Evolutionary conservation across 2,113 vertebrate genomes (phyloP).

Genomic region (Sylvia atricapilla): DNA sequence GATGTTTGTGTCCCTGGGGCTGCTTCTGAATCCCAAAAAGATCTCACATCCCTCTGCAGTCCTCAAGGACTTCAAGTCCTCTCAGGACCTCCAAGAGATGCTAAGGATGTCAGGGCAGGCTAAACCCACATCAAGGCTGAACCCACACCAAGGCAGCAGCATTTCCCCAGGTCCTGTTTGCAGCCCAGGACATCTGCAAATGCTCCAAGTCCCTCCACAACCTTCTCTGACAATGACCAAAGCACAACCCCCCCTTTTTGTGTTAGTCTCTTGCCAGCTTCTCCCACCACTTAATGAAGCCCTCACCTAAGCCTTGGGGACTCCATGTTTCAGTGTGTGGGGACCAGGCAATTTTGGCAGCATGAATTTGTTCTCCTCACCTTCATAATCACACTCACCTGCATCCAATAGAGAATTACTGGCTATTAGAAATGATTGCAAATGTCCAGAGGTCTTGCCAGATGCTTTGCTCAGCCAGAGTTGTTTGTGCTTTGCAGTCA

Average conservation of each 20-base stretch:
- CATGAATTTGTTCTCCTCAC: background rate
- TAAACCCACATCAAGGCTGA: background rate
- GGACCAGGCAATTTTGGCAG: background rate
- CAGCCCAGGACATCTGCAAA: background rate
- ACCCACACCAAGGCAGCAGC: background rate
- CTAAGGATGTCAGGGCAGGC: background rate
- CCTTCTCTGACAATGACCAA: background rate
- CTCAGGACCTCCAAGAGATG: background rate
- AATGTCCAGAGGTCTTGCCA: background rate
- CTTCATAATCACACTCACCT: background rate
- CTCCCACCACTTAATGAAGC: background rate
- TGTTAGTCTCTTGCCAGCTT: background rate
- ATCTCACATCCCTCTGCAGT: background rate
- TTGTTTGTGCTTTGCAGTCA: background rate
- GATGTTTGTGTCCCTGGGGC: background rate
- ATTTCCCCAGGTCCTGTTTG: background rate
- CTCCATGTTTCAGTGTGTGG: rapidly evolving
- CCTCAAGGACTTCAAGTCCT: background rate
- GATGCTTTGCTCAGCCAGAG: rapidly evolving
- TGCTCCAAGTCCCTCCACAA: background rate
- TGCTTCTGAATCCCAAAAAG: background rate
- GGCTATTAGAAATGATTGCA: background rate
- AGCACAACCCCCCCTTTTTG: background rate
- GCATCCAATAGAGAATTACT: background rate
- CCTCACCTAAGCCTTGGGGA: background rate